Conservation (phyloP, 2,797 vertebrate species). For the Hoplostethus mediterraneus region DNA sequence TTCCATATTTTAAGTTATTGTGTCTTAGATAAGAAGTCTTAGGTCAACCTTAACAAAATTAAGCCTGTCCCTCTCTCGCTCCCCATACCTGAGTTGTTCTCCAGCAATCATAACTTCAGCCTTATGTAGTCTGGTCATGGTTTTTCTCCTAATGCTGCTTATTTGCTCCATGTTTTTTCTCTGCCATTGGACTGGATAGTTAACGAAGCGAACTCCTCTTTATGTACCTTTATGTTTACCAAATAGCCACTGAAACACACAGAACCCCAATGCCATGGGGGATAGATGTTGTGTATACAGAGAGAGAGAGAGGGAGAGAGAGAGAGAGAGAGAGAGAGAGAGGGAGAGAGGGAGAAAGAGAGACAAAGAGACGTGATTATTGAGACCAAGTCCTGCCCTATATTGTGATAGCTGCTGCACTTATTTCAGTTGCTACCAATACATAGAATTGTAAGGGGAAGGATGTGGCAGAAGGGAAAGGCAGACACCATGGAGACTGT, state of each 20-base stretch:
- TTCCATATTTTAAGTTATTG: background rate
- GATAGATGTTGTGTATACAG: constrained; percentile 81
- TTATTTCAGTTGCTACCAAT: too few relatives aligned
- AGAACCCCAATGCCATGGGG: constrained; percentile 50
- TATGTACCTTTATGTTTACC: constrained; percentile 75
- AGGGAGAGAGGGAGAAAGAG: background rate
- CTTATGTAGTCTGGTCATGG: constrained; percentile 83
- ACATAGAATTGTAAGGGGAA: too few relatives aligned
- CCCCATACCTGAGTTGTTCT: constrained; percentile 91
- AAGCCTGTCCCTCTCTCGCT: background rate
- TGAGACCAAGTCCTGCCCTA: background rate
- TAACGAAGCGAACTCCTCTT: constrained; percentile 43
- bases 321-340: too few relatives aligned
- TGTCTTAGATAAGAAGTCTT: background rate
- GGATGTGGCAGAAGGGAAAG: too few relatives aligned
- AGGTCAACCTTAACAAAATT: background rate
- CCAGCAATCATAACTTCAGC: constrained; percentile 92
- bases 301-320: constrained; percentile 29
- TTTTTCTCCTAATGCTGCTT: constrained; percentile 80
- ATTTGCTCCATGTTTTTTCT: constrained; percentile 83
- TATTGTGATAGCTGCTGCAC: too few relatives aligned
- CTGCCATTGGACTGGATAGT: constrained; percentile 22
- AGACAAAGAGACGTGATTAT: too few relatives aligned
- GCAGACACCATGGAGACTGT: background rate
- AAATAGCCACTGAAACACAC: constrained; percentile 69